A percentile compares a stretch with the other conserved stretches of the same genome.
These are phyloP conservation scores for Emys orbicularis DNA, from an alignment of 2,797 vertebrate species.

Conservation along the genomic window DNA sequence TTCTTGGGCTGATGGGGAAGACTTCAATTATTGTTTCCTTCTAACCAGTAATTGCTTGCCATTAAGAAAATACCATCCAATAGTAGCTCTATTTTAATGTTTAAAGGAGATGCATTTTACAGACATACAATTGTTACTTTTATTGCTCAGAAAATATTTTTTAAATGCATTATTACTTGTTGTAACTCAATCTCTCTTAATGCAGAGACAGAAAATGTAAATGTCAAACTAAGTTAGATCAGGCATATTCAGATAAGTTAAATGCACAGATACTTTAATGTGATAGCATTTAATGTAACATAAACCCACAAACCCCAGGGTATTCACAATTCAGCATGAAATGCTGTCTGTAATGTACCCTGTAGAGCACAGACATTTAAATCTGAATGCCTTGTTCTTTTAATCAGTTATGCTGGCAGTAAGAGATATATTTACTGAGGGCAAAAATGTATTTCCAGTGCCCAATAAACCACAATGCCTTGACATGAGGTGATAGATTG, in stretches of 20 bases:
- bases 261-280: background rate
- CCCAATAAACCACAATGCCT: background rate
- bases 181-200: background rate
- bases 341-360: background rate
- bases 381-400: background rate
- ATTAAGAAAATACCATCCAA: background rate
- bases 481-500: background rate
- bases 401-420: background rate
- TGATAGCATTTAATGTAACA: background rate
- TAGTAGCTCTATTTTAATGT: constrained; percentile 4
- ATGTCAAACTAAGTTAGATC: background rate
- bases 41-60: background rate
- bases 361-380: background rate
- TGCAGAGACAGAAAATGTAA: background rate
- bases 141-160: constrained; percentile 49
- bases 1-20: background rate
- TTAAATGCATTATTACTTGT: constrained; percentile 14
- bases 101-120: constrained; percentile 32
- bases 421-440: background rate
- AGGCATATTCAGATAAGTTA: background rate
- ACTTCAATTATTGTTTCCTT: background rate
- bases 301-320: background rate
- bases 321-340: background rate
- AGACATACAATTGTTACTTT: background rate
- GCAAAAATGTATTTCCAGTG: background rate